Evolutionary conservation across 2,113 vertebrate genomes (phyloP).

Genomic region (Delphinapterus leucas): DNA sequence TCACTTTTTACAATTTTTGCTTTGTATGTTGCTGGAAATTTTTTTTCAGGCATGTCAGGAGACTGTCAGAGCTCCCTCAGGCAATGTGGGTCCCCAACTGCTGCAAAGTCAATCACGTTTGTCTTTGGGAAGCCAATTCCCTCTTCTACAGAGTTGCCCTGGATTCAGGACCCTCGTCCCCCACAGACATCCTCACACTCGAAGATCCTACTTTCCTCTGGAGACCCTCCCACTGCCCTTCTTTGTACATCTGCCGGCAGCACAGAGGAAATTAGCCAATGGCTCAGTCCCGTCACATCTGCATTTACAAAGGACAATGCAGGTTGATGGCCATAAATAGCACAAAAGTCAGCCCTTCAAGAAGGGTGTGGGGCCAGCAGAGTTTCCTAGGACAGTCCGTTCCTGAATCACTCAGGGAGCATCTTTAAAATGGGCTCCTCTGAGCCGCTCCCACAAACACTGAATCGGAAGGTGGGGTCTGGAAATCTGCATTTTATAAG

Average conservation of each 20-base stretch:
- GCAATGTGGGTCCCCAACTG: rapidly evolving
- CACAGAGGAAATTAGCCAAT: neutral
- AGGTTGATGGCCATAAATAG: neutral
- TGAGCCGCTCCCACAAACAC: neutral
- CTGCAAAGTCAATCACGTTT: neutral
- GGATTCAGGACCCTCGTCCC: neutral
- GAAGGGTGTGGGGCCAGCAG: neutral
- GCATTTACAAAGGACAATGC: neutral
- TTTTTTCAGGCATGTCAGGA: neutral
- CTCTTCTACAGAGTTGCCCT: neutral
- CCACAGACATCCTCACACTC: neutral
- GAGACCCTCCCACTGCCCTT: neutral
- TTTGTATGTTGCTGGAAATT: neutral
- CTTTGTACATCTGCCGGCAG: neutral
- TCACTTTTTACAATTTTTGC: neutral
- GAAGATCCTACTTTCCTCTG: neutral
- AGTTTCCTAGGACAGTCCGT: neutral
- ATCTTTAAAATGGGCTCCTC: neutral
- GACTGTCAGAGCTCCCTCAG: neutral
- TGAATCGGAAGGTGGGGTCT: neutral
- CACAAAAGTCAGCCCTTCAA: neutral
- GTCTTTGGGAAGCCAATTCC: neutral
- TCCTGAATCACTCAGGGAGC: neutral
- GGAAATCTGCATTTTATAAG: neutral
- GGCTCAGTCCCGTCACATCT: neutral